phyloP scores from a whole-genome alignment of 1,140 invertebrate species.

The Rhyacophila brunnea region DNA sequence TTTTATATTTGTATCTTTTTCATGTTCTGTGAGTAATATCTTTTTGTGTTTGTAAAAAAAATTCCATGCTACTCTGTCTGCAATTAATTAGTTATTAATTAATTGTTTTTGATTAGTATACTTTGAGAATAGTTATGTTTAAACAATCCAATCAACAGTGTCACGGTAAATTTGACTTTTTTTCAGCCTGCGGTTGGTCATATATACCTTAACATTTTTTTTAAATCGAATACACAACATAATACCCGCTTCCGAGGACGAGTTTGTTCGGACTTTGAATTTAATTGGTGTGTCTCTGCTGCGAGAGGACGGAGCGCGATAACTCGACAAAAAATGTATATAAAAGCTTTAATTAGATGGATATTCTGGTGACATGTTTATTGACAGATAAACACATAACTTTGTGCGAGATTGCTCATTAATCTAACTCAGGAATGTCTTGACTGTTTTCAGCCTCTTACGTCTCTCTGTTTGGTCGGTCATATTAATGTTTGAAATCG shows the following conservation, averaged over 20 bases:
- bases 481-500: too few species aligned
- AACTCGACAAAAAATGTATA: background rate
- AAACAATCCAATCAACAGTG: constrained; percentile 33
- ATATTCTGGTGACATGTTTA: constrained; percentile 35
- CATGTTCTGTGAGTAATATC: too few species aligned
- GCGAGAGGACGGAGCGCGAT: background rate
- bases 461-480: too few species aligned
- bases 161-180: constrained; percentile 29
- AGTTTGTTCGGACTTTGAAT: constrained; percentile 1
- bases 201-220: background rate
- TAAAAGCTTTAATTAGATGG: constrained; percentile 32
- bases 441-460: background rate
- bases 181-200: constrained; percentile 26
- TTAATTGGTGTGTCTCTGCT: constrained; percentile 24
- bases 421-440: constrained; percentile 29
- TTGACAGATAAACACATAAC: constrained; percentile 33
- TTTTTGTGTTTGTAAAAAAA: too few species aligned
- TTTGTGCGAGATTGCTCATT: constrained; percentile 26
- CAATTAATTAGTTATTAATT: too few species aligned
- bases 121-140: too few species aligned
- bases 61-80: too few species aligned
- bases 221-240: background rate
- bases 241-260: background rate
- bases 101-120: too few species aligned
- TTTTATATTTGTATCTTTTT: too few species aligned